Base-by-base conservation (phyloP, 2,113 vertebrate species). In the Mesembrinibis cayennensis region DNA sequence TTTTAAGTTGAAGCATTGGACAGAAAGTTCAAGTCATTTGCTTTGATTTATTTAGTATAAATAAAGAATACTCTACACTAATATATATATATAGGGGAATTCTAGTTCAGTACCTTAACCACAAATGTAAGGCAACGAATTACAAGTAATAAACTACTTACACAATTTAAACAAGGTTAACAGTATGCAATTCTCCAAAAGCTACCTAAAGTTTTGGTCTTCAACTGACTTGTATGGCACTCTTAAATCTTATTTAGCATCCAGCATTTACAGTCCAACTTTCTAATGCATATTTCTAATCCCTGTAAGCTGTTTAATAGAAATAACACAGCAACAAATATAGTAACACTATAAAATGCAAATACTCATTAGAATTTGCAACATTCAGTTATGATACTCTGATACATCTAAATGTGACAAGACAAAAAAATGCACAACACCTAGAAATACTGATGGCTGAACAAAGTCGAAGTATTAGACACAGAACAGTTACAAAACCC, bases 21-120 rank as follows among this genome's bases (percentile, higher is more conserved):
- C 52, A 92, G 27, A 93, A 88, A 82, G 30, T 58, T 83, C 36
- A 81, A 89, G 40, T 84, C 1, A 55, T 63, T 91, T 88, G 23
- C 72, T 94, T 97, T 90, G 84, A 89, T 70, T 90, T 94, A 83
- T 82, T 97, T 55, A 78, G 65, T n/a, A 87, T 74, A 97, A 82
- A 97, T 40, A 92, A 94, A 93, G 95, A 96, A 92, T 86, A 85
- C 3, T 34, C 53, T 87, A 53, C 58, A 40, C n/a, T 79, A 96
- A 92, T 82, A 97, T 97, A 96, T 82, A 97, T 97, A 96, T 93
- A 79, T 10, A 92, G 61, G 67, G 49, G 12, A 85, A 93, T 96
- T 95, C 87, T 74, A 94, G 89, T 92, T 95, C 84, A 84, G 61
- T 93, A 85, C 77, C 83, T 65, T 66, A 76, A 95, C 95, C 92